Evolutionary conservation across 2,113 vertebrate genomes (phyloP).

Genomic region (Trinectes maculatus): DNA sequence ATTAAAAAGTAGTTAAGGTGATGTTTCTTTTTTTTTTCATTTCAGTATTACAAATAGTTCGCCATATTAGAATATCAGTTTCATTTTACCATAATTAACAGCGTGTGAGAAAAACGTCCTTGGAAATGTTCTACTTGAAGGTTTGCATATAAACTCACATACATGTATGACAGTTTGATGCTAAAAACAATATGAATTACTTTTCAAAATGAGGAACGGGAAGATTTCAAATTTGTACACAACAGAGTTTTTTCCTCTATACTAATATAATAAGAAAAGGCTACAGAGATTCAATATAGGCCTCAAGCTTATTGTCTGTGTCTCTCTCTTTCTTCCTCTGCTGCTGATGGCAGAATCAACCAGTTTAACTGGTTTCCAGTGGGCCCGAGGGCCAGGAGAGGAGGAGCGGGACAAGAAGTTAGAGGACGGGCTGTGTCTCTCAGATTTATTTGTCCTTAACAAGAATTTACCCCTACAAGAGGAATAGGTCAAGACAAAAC

Average conservation of each 20-base stretch:
- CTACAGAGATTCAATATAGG: constrained; percentile 21
- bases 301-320: constrained; percentile 25
- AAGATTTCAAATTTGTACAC: no score
- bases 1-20: no score
- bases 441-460: constrained; percentile 13
- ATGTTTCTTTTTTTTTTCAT: no score
- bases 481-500: not conserved
- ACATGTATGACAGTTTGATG: no score
- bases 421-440: constrained; percentile 27
- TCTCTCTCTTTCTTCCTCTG: constrained; percentile 31
- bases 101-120: not conserved
- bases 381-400: constrained; percentile 56
- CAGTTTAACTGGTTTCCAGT: constrained; percentile 79
- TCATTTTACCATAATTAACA: not conserved
- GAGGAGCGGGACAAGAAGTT: constrained; percentile 35
- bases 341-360: constrained; percentile 66
- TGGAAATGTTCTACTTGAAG: no score
- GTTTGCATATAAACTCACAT: no score
- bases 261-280: constrained; percentile 26
- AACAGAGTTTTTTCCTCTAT: no score
- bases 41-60: no score
- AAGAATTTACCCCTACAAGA: not conserved
- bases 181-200: no score
- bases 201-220: no score
- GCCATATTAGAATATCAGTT: not conserved